Evolutionary conservation across 2,888 invertebrate species (phyloP), one percentile per base, ranked within the genome.

Genomic region (Drosophila demipolita): DNA sequence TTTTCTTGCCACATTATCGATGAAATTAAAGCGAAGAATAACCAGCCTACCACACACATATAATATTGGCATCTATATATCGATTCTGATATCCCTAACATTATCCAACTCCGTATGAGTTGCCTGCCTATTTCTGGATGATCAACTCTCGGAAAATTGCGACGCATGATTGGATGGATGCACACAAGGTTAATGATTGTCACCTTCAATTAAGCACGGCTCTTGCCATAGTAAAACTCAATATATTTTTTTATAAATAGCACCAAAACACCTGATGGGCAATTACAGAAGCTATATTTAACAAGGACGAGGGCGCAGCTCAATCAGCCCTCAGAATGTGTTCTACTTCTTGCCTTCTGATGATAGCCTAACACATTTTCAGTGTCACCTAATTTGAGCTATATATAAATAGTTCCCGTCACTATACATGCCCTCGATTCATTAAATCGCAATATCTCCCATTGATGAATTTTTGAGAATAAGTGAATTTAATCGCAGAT

Each of bases 101-200:
- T 76, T 76, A 40, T 35, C 40, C 1, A 33, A 38, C 55, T 42
- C 20, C 52, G 52, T 29, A 26, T 40, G 11, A 12, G 29, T 20
- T 36, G 20, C 36, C 23, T 45, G 52, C 49, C 74, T 77, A 77
- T 77, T 77, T 78, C 45, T 53, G 63, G 66, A 59, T 35, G 26
- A 59, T 42, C 20, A 33, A 12, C 40, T 58, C 58, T 40, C 33
- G 36, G 23, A 54, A 50, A 60, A 67, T 45, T 38, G 59, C 55
- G 57, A 73, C 49, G 76, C 76, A 63, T 77, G 74, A 52, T 78
- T 77, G 66, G 78, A 36, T 66, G 74, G 78, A 50, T 78, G 78
- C 78, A 53, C 77, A 78, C 77, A 77, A 77, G 78, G 76, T 77
- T 66, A 74, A 65, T 57, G 62, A 45, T 78, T 69, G n/a, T 9